phyloP scores from a whole-genome alignment of 2,113 vertebrate genomes.

The Ibidorhyncha struthersii region DNA sequence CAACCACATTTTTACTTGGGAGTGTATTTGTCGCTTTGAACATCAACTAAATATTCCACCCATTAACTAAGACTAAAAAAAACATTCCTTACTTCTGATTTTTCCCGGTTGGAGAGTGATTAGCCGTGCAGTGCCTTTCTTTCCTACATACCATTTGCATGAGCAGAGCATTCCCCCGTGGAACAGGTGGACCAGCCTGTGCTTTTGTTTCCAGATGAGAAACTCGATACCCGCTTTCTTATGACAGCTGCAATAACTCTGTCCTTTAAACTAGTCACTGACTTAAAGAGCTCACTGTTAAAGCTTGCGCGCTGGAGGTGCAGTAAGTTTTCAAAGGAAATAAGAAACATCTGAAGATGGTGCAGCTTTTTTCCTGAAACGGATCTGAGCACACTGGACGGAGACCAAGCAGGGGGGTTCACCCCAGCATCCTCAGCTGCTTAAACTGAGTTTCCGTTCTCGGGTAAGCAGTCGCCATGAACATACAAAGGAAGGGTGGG shows the following conservation, averaged over 20 bases:
- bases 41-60: neutral
- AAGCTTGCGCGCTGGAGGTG: neutral
- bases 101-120: neutral
- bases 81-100: conserved; percentile 1
- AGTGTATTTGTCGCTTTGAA: neutral
- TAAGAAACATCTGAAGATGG: neutral
- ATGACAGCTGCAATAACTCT: conserved; percentile 11
- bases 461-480: neutral
- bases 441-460: neutral
- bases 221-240: neutral
- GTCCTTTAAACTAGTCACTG: neutral
- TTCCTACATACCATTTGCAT: conserved; percentile 23
- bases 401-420: neutral
- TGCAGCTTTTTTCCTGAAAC: neutral
- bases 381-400: neutral
- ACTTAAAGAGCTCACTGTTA: neutral
- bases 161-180: conserved; percentile 6
- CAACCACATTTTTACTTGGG: neutral
- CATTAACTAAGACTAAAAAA: neutral
- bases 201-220: conserved; percentile 50
- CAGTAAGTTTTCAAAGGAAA: neutral
- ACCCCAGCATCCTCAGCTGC: neutral
- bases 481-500: neutral
- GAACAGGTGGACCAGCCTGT: conserved; percentile 20
- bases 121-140: neutral